Conservation (phyloP, 2,888 invertebrate species). For the Prenolepis imparis region DNA sequence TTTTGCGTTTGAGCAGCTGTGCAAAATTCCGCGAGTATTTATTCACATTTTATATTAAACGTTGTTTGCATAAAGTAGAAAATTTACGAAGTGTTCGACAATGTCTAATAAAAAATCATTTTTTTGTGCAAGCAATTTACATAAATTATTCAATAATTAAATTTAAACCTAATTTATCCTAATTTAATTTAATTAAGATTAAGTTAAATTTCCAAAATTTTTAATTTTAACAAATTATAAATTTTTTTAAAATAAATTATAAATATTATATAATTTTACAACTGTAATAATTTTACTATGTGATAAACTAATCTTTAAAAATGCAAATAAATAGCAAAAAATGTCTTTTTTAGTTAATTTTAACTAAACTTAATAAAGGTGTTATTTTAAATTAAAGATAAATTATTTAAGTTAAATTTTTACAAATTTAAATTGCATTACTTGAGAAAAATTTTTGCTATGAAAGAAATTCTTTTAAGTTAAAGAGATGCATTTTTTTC, state of each 20-base stretch:
- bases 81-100: background rate
- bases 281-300: background rate
- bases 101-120: background rate
- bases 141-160: constrained; percentile 24
- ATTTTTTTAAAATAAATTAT: background rate
- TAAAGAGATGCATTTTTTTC: background rate
- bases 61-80: background rate
- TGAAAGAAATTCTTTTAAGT: background rate
- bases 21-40: constrained; percentile 26
- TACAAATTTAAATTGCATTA: background rate
- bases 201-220: background rate
- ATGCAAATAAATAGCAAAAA: too few relatives aligned
- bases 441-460: background rate
- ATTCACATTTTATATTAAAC: constrained; percentile 24
- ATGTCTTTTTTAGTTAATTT: background rate
- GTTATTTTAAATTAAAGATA: background rate
- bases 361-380: background rate
- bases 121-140: background rate
- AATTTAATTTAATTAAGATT: constrained; percentile 12
- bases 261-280: background rate
- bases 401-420: background rate
- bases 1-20: constrained; percentile 32
- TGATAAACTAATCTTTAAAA: background rate
- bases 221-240: background rate
- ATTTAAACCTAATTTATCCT: background rate